Conservation (phyloP, 2,797 vertebrate species). For the Propithecus perrieri region DNA sequence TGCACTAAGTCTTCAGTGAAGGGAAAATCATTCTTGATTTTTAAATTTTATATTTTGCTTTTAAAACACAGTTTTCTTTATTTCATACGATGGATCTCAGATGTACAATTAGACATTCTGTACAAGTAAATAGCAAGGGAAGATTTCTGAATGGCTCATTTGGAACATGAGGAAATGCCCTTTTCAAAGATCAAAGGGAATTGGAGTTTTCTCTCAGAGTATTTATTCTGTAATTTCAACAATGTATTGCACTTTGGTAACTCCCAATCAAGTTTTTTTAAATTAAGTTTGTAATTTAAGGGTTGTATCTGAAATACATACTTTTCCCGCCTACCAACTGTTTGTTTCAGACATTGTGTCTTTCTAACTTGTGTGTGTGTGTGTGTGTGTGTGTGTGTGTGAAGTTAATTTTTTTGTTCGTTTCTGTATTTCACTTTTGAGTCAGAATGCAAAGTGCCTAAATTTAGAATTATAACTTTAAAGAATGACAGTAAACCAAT, state of each 20-base stretch:
- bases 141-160: neutral
- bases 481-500: constrained; percentile 35
- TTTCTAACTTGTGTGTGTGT: neutral
- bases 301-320: neutral
- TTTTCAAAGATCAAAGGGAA: constrained; percentile 26
- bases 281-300: constrained; percentile 2
- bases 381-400: neutral
- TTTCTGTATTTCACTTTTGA: constrained; percentile 20
- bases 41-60: neutral
- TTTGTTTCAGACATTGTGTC: neutral
- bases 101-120: neutral
- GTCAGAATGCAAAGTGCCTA: neutral
- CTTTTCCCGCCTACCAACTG: neutral
- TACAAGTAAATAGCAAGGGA: neutral
- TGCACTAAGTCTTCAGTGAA: neutral
- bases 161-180: neutral
- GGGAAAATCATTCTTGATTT: neutral
- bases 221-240: constrained; percentile 7
- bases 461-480: constrained; percentile 11
- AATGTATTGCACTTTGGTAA: neutral
- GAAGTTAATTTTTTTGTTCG: neutral
- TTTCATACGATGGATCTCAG: neutral
- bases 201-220: constrained; percentile 5
- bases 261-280: neutral
- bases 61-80: neutral